These are phyloP conservation scores for Crioceris asparagi DNA, from an alignment of 2,888 invertebrate genomes.

Conservation along the genomic window DNA sequence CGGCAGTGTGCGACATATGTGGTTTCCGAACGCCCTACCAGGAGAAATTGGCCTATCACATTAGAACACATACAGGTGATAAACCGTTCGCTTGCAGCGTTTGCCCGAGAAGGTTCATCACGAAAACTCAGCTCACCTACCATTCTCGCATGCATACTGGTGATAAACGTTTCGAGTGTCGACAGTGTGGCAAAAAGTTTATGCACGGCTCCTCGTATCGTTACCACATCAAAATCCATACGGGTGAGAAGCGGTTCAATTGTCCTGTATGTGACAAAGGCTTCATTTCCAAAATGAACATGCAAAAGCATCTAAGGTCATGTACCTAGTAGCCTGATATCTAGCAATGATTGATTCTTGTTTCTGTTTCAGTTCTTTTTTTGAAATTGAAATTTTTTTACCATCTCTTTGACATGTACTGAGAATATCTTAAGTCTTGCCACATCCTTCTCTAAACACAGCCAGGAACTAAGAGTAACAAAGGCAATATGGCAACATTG, in stretches of 20 bases:
- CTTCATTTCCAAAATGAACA: conserved; percentile 31
- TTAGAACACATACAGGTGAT: conserved; percentile 22
- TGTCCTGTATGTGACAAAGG: conserved; percentile 34
- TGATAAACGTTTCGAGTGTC: conserved; percentile 20
- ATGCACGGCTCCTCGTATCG: conserved; percentile 11
- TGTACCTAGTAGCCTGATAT: too few species aligned
- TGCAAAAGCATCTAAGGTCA: conserved; percentile 14
- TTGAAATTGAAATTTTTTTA: too few species aligned
- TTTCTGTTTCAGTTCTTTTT: too few species aligned
- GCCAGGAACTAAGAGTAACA: too few species aligned
- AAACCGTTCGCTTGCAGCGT: conserved; percentile 20
- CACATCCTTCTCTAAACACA: too few species aligned
- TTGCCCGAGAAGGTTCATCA: conserved; percentile 17
- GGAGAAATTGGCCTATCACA: conserved; percentile 20
- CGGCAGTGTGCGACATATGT: conserved; percentile 42
- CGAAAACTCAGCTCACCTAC: conserved; percentile 14
- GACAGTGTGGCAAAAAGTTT: conserved; percentile 19
- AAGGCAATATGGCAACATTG: too few species aligned
- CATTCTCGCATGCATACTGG: conserved; percentile 24
- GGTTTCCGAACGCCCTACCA: conserved; percentile 18
- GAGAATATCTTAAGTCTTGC: too few species aligned
- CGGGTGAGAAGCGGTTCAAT: conserved; percentile 16
- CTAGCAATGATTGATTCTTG: too few species aligned
- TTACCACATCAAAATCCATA: conserved; percentile 22
- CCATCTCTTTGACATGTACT: too few species aligned